These are phyloP conservation scores for Pagetopsis macropterus DNA, from an alignment of 2,797 vertebrate species.

Conservation along the genomic window DNA sequence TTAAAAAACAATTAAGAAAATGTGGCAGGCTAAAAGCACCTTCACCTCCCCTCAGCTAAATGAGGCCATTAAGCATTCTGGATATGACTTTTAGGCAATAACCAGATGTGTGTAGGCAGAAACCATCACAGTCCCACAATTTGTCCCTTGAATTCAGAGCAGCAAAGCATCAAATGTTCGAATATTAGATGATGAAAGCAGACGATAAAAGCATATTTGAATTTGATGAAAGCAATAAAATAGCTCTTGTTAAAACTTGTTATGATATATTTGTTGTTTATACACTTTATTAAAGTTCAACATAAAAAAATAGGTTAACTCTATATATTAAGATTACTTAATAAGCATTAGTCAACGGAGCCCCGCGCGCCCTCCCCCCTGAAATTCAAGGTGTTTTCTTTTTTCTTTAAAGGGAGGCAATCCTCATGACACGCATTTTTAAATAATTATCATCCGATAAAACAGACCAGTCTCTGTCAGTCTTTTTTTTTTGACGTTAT, in stretches of 20 bases:
- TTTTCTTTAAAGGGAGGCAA: no score
- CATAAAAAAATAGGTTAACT: no score
- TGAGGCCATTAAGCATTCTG: conserved; percentile 85
- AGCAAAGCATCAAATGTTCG: neutral
- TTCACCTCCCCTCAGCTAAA: conserved; percentile 81
- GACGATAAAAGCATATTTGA: conserved; percentile 6
- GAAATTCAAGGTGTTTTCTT: no score
- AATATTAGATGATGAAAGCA: neutral
- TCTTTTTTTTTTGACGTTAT: no score
- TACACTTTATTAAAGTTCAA: neutral
- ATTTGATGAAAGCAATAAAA: neutral
- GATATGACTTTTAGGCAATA: conserved; percentile 76
- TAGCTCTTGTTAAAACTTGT: neutral
- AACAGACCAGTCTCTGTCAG: no score
- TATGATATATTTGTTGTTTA: neutral
- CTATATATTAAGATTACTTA: no score
- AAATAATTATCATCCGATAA: no score
- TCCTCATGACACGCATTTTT: no score
- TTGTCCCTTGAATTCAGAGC: conserved; percentile 18
- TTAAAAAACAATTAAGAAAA: conserved; percentile 91
- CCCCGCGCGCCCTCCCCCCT: no score
- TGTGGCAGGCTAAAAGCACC: conserved; percentile 84
- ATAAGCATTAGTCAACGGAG: no score
- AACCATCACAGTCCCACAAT: conserved; percentile 38
- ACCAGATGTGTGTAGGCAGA: conserved; percentile 73